These are phyloP conservation scores for Ictalurus furcatus DNA, from an alignment of 2,113 vertebrate species.

Conservation along the genomic window DNA sequence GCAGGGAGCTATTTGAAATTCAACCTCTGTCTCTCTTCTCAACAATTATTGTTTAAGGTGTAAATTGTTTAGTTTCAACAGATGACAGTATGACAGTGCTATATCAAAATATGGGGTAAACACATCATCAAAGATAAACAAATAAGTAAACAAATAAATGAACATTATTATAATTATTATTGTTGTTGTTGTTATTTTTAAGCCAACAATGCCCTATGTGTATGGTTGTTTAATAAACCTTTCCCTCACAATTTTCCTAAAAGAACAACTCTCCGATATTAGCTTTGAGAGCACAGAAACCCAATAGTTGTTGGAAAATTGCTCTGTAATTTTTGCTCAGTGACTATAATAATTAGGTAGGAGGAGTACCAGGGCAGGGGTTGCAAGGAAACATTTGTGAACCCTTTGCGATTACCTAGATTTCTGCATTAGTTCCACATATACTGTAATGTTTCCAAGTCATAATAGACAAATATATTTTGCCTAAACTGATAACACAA, in stretches of 20 bases:
- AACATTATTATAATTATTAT: too few species aligned
- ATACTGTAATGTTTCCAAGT: background rate
- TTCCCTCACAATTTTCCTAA: background rate
- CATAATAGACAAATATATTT: background rate
- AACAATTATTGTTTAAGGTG: background rate
- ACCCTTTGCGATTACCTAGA: too few species aligned
- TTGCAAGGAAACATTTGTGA: too few species aligned
- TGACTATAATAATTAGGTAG: background rate
- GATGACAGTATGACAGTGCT: background rate
- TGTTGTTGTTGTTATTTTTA: too few species aligned
- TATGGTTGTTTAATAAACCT: too few species aligned
- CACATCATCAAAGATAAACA: too few species aligned
- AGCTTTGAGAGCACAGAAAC: conserved; percentile 15
- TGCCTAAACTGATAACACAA: background rate
- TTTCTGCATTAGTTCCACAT: too few species aligned
- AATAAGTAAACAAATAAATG: too few species aligned
- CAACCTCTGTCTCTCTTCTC: background rate
- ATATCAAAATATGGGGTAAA: background rate
- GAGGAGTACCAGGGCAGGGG: too few species aligned
- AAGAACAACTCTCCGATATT: background rate
- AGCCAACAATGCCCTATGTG: too few species aligned
- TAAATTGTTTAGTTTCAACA: background rate
- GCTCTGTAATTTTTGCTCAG: conserved; percentile 5
- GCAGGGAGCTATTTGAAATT: background rate
- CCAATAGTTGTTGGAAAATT: background rate